Base-by-base conservation (phyloP, 2,113 vertebrate species). In the Odontophorus gujanensis region DNA sequence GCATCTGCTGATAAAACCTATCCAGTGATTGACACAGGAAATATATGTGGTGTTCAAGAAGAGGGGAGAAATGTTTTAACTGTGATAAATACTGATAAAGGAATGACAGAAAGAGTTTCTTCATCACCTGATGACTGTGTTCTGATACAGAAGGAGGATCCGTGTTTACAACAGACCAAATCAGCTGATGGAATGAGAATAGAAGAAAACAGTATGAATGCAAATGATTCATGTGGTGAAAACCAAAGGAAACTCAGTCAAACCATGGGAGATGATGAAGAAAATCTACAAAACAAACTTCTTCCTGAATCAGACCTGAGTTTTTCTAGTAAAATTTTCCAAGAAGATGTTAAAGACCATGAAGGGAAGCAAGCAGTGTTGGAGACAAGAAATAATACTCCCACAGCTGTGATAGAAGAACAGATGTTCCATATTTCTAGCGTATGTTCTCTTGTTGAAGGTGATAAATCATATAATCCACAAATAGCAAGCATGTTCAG, bases 381-480 rank as follows among this genome's bases (percentile, higher is more conserved):
- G 59, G 55, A 96, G 21, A 61, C 62, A 36, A 65, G 25, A 36
- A 48, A 47, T 85, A 21, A 53, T 85, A 21, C 3, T 17, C 43
- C 67, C 55, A 50, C 28, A 79, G 1, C 4, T 47, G 11, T 55
- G 22, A 18, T 71, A 68, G 74, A 93, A 68, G 90, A 85, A 28
- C 78, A 91, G 32, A 75, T 82, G 21, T 94, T 98, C 51, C 95
- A 95, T 78, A 98, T 98, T 86, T 97, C 96, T 67, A 96, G 74
- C 47, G 97, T 98, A 21, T 98, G 98, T 95, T 97, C 98, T 84
- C 97, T 98, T 57, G 98, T 98, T 57, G 96, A 98, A 96, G 97
- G 98, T 40, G 94, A 98, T 92, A 78, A 11, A 5, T 97, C 79
- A 68, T 98, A 98, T 40, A 97, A 98, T 96, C 97, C 97, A 24